Conservation (phyloP, 2,113 vertebrate genomes). For the Oncorhynchus clarkii region DNA sequence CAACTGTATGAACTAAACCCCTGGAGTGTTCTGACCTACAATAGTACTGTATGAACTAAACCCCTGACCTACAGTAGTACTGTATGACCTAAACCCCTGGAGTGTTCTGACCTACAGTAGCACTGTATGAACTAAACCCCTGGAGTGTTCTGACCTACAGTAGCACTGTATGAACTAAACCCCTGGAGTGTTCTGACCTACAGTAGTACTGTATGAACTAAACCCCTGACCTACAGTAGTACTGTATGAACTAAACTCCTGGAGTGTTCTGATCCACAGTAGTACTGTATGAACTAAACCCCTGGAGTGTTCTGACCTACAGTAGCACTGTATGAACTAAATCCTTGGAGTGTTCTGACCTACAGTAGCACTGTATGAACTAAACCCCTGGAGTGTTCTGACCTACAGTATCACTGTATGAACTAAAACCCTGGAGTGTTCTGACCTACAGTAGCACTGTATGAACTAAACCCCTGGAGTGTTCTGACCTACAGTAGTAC, state of each 20-base stretch:
- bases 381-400: constrained; percentile 59
- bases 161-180: neutral
- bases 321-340: constrained; percentile 15
- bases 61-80: constrained; percentile 9
- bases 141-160: constrained; percentile 49
- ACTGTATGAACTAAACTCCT: constrained; percentile 33
- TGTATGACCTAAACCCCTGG: constrained; percentile 38
- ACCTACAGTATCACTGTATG: neutral
- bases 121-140: constrained; percentile 28
- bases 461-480: constrained; percentile 40
- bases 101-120: constrained; percentile 46
- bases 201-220: constrained; percentile 9
- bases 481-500: neutral
- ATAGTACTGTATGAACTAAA: too few relatives aligned
- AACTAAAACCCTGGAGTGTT: constrained; percentile 60
- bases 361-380: neutral
- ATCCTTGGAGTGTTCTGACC: constrained; percentile 61
- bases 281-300: constrained; percentile 15
- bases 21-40: constrained; percentile 51
- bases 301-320: constrained; percentile 55
- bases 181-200: constrained; percentile 31
- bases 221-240: constrained; percentile 26
- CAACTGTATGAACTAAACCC: constrained; percentile 20
- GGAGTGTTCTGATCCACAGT: constrained; percentile 49
- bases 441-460: neutral